Base-by-base conservation (phyloP, 2,888 invertebrate genomes). In the Incurvaria masculella region DNA sequence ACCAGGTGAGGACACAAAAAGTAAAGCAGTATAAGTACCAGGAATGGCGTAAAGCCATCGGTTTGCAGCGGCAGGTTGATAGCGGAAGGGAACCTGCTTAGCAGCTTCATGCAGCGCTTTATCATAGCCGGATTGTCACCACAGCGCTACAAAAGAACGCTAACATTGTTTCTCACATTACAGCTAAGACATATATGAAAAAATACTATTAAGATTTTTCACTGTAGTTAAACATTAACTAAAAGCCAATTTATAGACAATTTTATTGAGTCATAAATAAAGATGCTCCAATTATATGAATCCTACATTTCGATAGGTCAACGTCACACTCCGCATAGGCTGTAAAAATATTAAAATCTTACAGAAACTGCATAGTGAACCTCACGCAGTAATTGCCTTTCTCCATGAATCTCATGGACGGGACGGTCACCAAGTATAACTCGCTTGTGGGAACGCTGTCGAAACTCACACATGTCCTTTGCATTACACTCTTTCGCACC, bases 11-110 rank as follows among this genome's bases (percentile, higher is more conserved):
- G n/a, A n/a, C n/a, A 41, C 17, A 19, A 21, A 42, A 11, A 44
- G n/a, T 44, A 44, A n/a, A 26, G 10, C n/a, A 6, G 6, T 6
- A 21, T 41, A 47, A 10, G 26, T 48, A 54, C 56, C 49, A 56
- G 47, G 48, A 56, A 56, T 8, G 54, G 54, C 3, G 54, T 54
- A 43, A 51, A 54, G 21, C 49, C 44, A 23, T 53, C 48, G 8
- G 21, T 41, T 11, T 51, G 41, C 41, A 53, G 33, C 6, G 51
- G 47, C 19, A 46, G 27, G 43, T 54, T 51, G 17, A 51, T 49
- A 1, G 48, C 46, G 21, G 42, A 21, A 1, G 54, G 52, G 42
- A 46, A 48, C 16, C 42, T 43, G n/a, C 41, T 21, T 27, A 54
- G 19, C 11, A 54, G 42, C 21, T 19, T 16, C n/a, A 46, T 51